phyloP scores from a whole-genome alignment of 2,888 invertebrate species.

The Eupsilia transversa region DNA sequence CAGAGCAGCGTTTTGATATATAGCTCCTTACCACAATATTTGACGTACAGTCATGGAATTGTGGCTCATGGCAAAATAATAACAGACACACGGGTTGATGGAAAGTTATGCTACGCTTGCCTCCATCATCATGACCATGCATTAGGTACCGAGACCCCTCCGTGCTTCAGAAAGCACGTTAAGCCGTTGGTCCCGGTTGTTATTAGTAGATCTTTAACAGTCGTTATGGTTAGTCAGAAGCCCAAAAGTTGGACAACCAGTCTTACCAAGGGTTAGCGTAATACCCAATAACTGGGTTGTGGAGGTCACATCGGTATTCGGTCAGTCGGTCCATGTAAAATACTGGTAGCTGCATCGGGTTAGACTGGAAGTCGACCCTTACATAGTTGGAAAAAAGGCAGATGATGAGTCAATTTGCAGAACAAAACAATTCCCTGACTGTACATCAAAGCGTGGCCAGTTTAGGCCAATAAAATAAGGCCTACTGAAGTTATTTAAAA shows the following conservation, averaged over 20 bases:
- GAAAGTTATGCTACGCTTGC: neutral
- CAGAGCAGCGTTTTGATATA: neutral
- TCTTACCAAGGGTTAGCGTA: neutral
- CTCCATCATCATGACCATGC: neutral
- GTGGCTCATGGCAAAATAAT: neutral
- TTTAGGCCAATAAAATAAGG: neutral
- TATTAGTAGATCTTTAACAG: neutral
- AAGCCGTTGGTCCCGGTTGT: neutral
- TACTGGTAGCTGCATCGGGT: neutral
- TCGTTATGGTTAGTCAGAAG: neutral
- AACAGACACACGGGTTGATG: neutral
- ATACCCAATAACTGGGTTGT: neutral
- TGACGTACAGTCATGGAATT: neutral
- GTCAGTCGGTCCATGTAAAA: neutral
- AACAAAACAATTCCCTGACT: neutral
- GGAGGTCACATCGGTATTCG: neutral
- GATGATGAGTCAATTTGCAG: neutral
- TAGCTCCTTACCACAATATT: neutral
- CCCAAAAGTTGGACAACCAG: neutral
- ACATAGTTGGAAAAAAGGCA: neutral
- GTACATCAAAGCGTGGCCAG: conserved; percentile 8
- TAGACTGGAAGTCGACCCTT: neutral
- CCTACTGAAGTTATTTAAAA: conserved; percentile 1
- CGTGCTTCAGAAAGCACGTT: neutral
- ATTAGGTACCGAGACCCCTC: neutral